Evolutionary conservation across 2,113 vertebrate genomes (phyloP).

Genomic region (Nannospalax galili): DNA sequence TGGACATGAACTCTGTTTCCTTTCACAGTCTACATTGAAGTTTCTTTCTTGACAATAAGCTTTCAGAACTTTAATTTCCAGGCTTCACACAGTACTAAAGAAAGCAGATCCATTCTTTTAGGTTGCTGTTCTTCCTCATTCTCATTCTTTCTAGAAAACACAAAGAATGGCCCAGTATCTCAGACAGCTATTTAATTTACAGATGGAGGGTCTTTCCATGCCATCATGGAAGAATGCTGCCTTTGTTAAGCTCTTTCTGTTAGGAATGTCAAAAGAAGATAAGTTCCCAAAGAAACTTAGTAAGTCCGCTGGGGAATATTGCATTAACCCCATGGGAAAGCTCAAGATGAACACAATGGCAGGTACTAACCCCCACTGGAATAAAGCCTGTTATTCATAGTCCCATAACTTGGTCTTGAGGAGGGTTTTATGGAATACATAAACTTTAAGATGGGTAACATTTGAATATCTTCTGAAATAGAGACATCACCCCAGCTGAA

Average conservation of each 20-base stretch:
- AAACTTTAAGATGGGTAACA: no score
- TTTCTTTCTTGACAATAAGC: slow-evolving; percentile 34
- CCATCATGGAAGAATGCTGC: background rate
- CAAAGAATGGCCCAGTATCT: background rate
- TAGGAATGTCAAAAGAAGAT: slow-evolving; percentile 28
- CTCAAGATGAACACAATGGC: no score
- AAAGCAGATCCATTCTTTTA: background rate
- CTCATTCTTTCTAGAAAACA: background rate
- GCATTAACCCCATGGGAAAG: no score
- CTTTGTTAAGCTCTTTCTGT: slow-evolving; percentile 45
- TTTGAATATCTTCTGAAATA: no score
- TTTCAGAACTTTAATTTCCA: slow-evolving; percentile 54
- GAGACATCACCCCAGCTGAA: no score
- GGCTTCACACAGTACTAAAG: slow-evolving; percentile 23
- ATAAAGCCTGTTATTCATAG: no score
- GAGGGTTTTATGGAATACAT: no score
- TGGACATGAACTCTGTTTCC: slow-evolving; percentile 40
- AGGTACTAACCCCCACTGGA: no score
- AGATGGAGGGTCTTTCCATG: background rate
- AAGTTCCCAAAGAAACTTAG: slow-evolving; percentile 49
- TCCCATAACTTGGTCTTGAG: no score
- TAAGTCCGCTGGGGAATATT: no score
- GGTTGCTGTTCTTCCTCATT: slow-evolving; percentile 3
- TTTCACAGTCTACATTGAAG: background rate
- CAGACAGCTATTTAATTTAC: background rate